phyloP scores from a whole-genome alignment of 2,797 vertebrate species.

The Harpagifer antarcticus region DNA sequence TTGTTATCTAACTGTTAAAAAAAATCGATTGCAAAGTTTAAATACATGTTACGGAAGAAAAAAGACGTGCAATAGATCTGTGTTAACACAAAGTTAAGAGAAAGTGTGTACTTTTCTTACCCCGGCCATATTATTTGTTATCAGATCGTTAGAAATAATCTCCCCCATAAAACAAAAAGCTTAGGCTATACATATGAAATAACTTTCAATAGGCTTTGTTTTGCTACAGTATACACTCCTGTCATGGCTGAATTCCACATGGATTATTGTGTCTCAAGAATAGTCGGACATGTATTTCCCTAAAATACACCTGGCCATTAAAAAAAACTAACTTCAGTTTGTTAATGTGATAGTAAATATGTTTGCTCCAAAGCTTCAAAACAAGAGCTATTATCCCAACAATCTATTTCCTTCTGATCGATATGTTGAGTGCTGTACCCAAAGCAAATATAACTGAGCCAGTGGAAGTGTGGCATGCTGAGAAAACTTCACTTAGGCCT shows the following conservation, averaged over 20 bases:
- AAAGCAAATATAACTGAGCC: constrained; percentile 13
- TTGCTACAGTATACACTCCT: not conserved
- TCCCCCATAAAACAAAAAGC: not conserved
- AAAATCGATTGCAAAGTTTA: not conserved
- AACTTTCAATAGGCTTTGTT: not conserved
- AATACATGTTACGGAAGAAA: not conserved
- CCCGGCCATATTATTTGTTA: not conserved
- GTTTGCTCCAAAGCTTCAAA: constrained; percentile 20
- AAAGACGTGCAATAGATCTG: not conserved
- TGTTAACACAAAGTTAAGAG: not conserved
- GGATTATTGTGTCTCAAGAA: not conserved
- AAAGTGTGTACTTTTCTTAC: constrained; percentile 19
- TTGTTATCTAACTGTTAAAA: not conserved
- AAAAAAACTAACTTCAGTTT: constrained; percentile 32
- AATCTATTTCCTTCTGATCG: not conserved
- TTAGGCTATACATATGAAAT: constrained; percentile 3
- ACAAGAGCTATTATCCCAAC: constrained; percentile 13
- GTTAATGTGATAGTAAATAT: constrained; percentile 35
- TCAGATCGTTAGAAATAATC: constrained; percentile 3
- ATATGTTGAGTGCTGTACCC: constrained; percentile 5
- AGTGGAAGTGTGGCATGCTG: constrained; percentile 1
- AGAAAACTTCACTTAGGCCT: constrained; percentile 45
- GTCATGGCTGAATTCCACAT: constrained; percentile 13
- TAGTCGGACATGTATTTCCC: constrained; percentile 1
- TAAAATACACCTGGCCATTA: constrained; percentile 26